Evolutionary conservation across 2,797 vertebrate species (phyloP), one percentile per base, ranked within the genome.

Genomic region (Brachymystax lenok): DNA sequence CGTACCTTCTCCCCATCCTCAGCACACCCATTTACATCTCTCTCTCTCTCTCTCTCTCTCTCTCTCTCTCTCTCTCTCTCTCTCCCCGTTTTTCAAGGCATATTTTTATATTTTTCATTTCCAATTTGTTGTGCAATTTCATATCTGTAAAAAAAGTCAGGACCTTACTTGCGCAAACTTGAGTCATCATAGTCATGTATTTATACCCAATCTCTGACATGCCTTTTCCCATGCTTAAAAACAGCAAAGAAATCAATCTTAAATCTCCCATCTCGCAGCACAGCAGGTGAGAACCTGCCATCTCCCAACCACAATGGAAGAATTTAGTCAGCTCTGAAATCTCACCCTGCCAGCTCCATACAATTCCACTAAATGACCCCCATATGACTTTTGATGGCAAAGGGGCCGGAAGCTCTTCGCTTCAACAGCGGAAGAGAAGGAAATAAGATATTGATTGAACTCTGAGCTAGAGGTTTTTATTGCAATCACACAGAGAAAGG

Each of bases 361-460:
- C 75, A 81, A 84, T 85, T 79, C 73, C 72, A 54, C 76, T 33
- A 87, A 85, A 90, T 88, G 77, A 75, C 75, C 73, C 51, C 61
- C 66, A 24, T 83, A 85, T 79, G 30, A 76, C 77, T 82, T 78
- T 77, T 79, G 83, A 84, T 77, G 82, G 75, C 50, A 83, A 69
- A 74, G 74, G 82, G 71, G 33, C 69, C 35, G 10, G 40, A 46
- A 46, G 40, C 40, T 12, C 40, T 46, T 46, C 3, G 76, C 59
- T 35, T 74, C 16, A 0, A 52, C 50, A 76, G 40, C 40, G 40
- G 74, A 46, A 46, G 40, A 46, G 19, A 46, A 71, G 70, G 71
- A 79, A 84, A 85, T 78, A 76, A 79, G 77, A 68, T 77, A 82
- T 79, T 84, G 82, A 86, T 74, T 83, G 82, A 87, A 82, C 28